These are phyloP conservation scores for Agonopterix heracliana DNA, from an alignment of 2,888 invertebrate species.

Conservation along the genomic window DNA sequence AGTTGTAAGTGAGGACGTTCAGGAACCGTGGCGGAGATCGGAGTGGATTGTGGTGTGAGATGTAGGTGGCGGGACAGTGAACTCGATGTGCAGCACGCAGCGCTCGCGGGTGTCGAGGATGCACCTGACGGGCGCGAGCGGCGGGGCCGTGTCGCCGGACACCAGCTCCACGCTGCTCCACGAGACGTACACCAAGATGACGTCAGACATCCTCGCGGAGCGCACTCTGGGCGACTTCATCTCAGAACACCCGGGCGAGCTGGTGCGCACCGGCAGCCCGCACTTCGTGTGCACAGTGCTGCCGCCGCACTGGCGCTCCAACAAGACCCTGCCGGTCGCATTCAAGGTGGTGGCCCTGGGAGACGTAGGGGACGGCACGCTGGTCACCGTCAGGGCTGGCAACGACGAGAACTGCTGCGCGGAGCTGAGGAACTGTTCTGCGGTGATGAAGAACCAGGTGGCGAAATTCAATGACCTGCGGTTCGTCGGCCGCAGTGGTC, in stretches of 20 bases:
- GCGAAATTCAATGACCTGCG: conserved; percentile 99
- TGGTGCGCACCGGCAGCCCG: conserved; percentile 94
- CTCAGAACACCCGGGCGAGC: conserved; percentile 93
- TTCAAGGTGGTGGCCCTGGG: conserved; percentile 97
- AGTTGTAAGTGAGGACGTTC: conserved; percentile 34
- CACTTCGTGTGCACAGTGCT: conserved; percentile 96
- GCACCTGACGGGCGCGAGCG: conserved; percentile 70
- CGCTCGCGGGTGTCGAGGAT: conserved; percentile 70
- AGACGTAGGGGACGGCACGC: conserved; percentile 96
- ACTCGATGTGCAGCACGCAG: conserved; percentile 72
- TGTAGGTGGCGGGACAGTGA: conserved; percentile 46
- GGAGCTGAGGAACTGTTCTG: conserved; percentile 94
- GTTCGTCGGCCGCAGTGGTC: conserved; percentile 98
- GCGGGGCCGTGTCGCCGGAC: conserved; percentile 80
- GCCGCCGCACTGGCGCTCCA: conserved; percentile 98
- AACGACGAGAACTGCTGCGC: conserved; percentile 99
- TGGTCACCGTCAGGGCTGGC: conserved; percentile 96
- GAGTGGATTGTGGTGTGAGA: conserved; percentile 47
- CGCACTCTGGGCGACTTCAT: conserved; percentile 90
- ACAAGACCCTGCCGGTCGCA: conserved; percentile 97
- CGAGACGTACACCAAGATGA: conserved; percentile 92
- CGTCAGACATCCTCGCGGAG: conserved; percentile 92
- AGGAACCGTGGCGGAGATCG: conserved; percentile 36
- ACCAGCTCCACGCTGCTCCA: conserved; percentile 83
- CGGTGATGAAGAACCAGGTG: conserved; percentile 98